Conservation (phyloP, 1,140 invertebrate genomes). For the Bombus superbus region DNA sequence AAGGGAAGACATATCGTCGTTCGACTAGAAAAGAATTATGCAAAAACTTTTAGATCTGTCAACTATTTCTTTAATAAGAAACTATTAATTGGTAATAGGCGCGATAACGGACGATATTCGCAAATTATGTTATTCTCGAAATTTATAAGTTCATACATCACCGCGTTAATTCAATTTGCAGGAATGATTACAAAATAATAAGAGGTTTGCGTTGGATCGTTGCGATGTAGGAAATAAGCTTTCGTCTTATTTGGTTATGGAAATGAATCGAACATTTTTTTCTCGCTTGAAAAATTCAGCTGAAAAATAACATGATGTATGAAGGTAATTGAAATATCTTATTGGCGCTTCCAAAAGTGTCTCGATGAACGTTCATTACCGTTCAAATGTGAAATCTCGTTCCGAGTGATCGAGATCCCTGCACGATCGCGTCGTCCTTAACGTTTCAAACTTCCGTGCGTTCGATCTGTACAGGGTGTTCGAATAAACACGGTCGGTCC, state of each 20-base stretch:
- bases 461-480: not conserved
- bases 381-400: conserved; percentile 16
- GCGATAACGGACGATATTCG: too few relatives aligned
- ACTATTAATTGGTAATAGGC: too few relatives aligned
- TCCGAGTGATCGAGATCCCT: conserved; percentile 6
- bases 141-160: not conserved
- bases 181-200: not conserved
- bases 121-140: not conserved
- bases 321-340: conserved; percentile 20
- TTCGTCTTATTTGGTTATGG: not conserved
- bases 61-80: not conserved
- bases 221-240: not conserved
- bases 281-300: not conserved
- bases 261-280: not conserved
- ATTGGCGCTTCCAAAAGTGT: not conserved
- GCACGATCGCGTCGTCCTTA: conserved; percentile 1
- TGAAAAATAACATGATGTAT: not conserved
- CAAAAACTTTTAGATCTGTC: not conserved
- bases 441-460: conserved; percentile 19
- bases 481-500: not conserved
- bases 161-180: not conserved
- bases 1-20: not conserved
- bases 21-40: too few relatives aligned
- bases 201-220: too few relatives aligned
- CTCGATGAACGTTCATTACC: conserved; percentile 8